A percentile compares a stretch with the other conserved stretches of the same genome.
Conservation (phyloP, 2,888 invertebrate species). For the Gnatocerus cornutus region DNA sequence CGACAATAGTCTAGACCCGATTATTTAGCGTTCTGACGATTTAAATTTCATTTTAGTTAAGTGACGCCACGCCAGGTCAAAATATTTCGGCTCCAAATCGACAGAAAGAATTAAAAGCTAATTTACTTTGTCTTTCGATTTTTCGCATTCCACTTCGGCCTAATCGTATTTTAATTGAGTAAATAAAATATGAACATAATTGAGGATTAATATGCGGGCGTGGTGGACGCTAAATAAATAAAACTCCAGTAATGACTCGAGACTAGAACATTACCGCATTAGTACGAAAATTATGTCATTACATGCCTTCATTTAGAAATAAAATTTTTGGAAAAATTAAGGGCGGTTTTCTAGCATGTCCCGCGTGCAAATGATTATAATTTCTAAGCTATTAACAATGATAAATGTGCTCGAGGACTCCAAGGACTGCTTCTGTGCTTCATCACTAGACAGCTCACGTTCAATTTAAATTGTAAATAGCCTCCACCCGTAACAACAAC, state of each 20-base stretch:
- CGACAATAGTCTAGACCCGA: slow-evolving; percentile 32
- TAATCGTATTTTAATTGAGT: slow-evolving; percentile 42
- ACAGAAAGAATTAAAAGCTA: slow-evolving; percentile 37
- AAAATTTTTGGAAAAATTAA: too few relatives aligned
- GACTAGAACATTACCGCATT: slow-evolving; percentile 21
- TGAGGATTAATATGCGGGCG: slow-evolving; percentile 42
- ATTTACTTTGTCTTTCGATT: slow-evolving; percentile 37
- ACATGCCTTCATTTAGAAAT: slow-evolving; percentile 12
- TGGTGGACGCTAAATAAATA: slow-evolving; percentile 39
- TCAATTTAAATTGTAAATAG: background rate
- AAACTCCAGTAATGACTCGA: slow-evolving; percentile 30
- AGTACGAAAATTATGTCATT: slow-evolving; percentile 16
- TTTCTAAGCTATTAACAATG: too few relatives aligned
- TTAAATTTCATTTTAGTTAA: slow-evolving; percentile 10
- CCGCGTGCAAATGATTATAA: too few relatives aligned
- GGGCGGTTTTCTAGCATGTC: too few relatives aligned
- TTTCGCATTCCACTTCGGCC: slow-evolving; percentile 35
- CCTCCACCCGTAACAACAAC: background rate
- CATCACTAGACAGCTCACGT: background rate
- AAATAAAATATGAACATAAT: slow-evolving; percentile 41
- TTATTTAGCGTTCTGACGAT: background rate
- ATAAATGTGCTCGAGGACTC: too few relatives aligned
- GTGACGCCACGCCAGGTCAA: background rate
- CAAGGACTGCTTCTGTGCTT: too few relatives aligned
- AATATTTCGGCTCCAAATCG: background rate